Base-by-base conservation (phyloP, 2,888 invertebrate genomes). In the Periphyllus acericola region DNA sequence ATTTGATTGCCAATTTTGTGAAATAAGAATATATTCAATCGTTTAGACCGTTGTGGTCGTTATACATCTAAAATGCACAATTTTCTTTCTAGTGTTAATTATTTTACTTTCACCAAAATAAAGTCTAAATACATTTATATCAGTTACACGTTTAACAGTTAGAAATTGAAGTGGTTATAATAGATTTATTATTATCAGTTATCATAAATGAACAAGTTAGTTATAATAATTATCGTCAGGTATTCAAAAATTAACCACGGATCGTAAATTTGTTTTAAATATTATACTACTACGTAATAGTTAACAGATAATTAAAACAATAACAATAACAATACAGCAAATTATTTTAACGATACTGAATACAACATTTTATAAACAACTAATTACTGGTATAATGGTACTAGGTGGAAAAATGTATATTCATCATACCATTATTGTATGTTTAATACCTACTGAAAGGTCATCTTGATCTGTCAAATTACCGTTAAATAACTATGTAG, bases 401-500 rank as follows among this genome's bases (percentile, higher is more conserved):
- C 3, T 68, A n/a, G 3, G n/a, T 9, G 3, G 68, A 8, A 68
- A 68, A 55, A 68, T 11, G 11, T 3, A 8, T 68, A 71, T 71
- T 32, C 29, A 71, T 71, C 32, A 71, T 29, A 71, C 32, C 14
- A 71, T 29, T 32, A 71, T 60, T 60, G 60, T 17, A 29, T 71
- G 14, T 32, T 68, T n/a, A 68, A 32, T 71, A 71, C 29, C 32
- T 3, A 71, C 32, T 0, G 14, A 71, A 71, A 71, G 71, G 71
- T 71, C 32, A 71, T 71, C 71, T 60, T 71, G 71, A 71, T 71
- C 29, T 71, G 32, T 32, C 9, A 71, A 71, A 71, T 71, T 71
- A 71, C 14, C 71, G 71, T 71, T 71, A 29, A 14, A 71, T 29
- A 17, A 17, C 17, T 29, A 71, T 71, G 71, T 71, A 71, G 71